These are phyloP conservation scores for Solenodon paradoxus DNA, from an alignment of 2,113 vertebrate species.

Conservation along the genomic window DNA sequence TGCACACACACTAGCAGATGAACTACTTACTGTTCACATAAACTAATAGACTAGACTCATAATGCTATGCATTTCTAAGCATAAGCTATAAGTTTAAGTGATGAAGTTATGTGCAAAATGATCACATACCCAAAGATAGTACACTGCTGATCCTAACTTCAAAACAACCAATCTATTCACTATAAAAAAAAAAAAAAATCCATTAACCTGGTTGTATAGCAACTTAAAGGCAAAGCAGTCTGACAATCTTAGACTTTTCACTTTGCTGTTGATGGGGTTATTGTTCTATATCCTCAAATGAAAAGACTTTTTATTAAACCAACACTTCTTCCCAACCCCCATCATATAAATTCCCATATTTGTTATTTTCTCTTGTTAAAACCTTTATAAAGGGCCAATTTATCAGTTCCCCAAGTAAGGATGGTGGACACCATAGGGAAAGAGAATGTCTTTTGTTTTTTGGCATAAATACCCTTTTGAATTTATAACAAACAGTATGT, in stretches of 20 bases:
- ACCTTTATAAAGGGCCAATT: constrained; percentile 14
- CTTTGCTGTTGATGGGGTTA: neutral
- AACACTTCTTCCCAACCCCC: neutral
- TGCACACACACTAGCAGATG: neutral
- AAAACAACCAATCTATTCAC: neutral
- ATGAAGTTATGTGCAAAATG: neutral
- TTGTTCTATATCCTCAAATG: neutral
- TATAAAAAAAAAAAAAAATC: neutral
- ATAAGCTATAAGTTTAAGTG: neutral
- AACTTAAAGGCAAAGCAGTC: neutral
- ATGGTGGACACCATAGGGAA: neutral
- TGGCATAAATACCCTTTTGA: constrained; percentile 63
- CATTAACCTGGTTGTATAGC: neutral
- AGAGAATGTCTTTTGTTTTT: constrained; percentile 62
- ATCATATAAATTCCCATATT: neutral
- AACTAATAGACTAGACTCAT: neutral
- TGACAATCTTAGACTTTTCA: neutral
- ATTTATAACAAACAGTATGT: constrained; percentile 69
- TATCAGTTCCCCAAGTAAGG: constrained; percentile 12
- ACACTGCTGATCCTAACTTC: neutral
- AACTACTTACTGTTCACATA: neutral
- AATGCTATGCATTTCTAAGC: neutral
- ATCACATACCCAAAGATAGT: neutral
- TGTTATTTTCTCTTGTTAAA: constrained; percentile 39
- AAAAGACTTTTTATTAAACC: neutral